Conservation (phyloP, 2,888 invertebrate species). For the Ectropis crepuscularia region DNA sequence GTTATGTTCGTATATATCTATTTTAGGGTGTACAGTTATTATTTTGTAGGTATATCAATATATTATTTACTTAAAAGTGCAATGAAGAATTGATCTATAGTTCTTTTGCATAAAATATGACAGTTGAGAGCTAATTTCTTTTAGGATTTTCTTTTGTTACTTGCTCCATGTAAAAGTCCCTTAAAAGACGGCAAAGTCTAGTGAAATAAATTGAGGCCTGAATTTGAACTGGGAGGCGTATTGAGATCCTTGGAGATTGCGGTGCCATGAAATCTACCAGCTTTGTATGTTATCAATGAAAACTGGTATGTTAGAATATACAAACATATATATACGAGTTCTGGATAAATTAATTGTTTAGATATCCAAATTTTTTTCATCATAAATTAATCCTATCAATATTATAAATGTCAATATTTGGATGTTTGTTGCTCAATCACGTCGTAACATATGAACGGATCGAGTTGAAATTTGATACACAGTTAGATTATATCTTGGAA, state of each 20-base stretch:
- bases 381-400: too few species aligned
- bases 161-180: neutral
- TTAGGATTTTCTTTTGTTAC: neutral
- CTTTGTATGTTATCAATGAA: neutral
- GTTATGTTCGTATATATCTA: too few species aligned
- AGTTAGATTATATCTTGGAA: too few species aligned
- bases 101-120: neutral
- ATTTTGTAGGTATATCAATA: too few species aligned
- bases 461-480: too few species aligned
- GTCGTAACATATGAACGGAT: too few species aligned
- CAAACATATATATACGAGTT: neutral
- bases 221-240: conserved; percentile 13
- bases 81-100: neutral
- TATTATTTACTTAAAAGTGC: too few species aligned
- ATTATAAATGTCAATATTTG: too few species aligned
- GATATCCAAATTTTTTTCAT: too few species aligned
- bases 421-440: too few species aligned
- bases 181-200: conserved; percentile 30
- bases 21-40: too few species aligned
- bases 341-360: neutral
- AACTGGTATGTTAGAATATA: neutral
- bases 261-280: conserved; percentile 1
- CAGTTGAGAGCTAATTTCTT: too few species aligned
- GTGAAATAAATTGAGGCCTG: conserved; percentile 39
- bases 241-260: conserved; percentile 16